phyloP scores from a whole-genome alignment of 2,888 invertebrate genomes.

The Perizoma flavofasciatum region DNA sequence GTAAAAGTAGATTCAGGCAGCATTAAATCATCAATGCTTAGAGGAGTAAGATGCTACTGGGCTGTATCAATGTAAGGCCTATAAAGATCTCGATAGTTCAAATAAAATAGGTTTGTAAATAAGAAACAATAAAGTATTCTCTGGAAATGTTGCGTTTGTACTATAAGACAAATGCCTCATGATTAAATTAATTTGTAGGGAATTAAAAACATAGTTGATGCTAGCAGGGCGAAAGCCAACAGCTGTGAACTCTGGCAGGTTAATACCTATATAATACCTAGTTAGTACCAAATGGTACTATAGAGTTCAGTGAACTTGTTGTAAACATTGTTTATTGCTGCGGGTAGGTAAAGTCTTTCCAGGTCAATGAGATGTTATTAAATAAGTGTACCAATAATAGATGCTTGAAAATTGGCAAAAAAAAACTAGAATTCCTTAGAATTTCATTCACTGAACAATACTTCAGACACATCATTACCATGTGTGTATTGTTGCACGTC shows the following conservation, averaged over 20 bases:
- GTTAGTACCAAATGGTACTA: background rate
- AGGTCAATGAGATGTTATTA: background rate
- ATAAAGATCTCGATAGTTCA: constrained; percentile 44
- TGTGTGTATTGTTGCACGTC: background rate
- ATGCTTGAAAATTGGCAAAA: background rate
- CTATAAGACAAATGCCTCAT: constrained; percentile 8
- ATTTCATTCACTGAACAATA: background rate
- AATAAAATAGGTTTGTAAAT: constrained; percentile 43
- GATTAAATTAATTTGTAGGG: background rate
- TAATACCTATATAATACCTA: no score
- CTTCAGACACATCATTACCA: background rate
- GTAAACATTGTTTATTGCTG: background rate
- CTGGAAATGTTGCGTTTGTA: constrained; percentile 34
- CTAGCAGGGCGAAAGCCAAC: background rate
- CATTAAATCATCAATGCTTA: constrained; percentile 32
- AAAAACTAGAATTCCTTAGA: background rate
- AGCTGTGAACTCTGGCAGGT: background rate
- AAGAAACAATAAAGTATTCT: constrained; percentile 42
- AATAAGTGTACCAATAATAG: no score
- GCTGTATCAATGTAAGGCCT: constrained; percentile 34
- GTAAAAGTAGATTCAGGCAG: constrained; percentile 28
- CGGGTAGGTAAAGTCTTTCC: background rate
- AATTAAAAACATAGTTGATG: background rate
- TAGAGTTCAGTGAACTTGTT: constrained; percentile 9
- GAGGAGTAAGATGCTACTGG: constrained; percentile 29